A percentile compares a stretch with the other conserved stretches of the same genome.
Evolutionary conservation across 2,797 vertebrate species (phyloP).

Genomic region (Platalea minor): DNA sequence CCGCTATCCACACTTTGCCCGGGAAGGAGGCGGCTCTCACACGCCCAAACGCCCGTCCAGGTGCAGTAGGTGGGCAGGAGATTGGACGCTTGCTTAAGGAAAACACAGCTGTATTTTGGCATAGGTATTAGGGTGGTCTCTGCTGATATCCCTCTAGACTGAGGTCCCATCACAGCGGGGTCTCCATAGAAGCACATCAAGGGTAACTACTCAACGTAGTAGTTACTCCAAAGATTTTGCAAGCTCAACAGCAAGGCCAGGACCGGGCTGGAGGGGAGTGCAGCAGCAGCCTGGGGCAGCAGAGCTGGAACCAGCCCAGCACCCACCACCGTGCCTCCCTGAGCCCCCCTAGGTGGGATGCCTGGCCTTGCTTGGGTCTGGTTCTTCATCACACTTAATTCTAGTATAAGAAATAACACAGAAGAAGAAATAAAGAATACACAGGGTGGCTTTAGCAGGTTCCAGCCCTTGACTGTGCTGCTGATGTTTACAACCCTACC

Average conservation of each 20-base stretch:
- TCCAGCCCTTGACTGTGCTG: not conserved
- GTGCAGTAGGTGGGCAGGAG: not conserved
- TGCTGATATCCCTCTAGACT: not conserved
- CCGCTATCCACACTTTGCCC: rapidly evolving
- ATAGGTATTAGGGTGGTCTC: not conserved
- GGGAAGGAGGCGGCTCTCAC: not conserved
- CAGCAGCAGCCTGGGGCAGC: not conserved
- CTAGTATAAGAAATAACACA: not conserved
- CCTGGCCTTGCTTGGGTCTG: not conserved
- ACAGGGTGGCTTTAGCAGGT: not conserved
- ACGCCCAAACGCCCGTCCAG: not conserved
- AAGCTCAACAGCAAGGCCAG: not conserved
- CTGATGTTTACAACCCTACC: not conserved
- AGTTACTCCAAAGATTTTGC: not conserved
- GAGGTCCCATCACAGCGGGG: not conserved
- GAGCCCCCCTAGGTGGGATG: not conserved
- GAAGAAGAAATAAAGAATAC: not conserved
- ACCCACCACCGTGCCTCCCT: not conserved
- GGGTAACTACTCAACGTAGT: not conserved
- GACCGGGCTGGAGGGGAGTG: not conserved
- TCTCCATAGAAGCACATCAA: not conserved
- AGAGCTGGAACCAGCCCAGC: not conserved
- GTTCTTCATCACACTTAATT: not conserved
- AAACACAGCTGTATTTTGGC: not conserved
- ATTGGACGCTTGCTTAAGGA: not conserved